These are phyloP conservation scores for Ametastegia equiseti DNA, from an alignment of 2,888 invertebrate genomes.

Conservation along the genomic window DNA sequence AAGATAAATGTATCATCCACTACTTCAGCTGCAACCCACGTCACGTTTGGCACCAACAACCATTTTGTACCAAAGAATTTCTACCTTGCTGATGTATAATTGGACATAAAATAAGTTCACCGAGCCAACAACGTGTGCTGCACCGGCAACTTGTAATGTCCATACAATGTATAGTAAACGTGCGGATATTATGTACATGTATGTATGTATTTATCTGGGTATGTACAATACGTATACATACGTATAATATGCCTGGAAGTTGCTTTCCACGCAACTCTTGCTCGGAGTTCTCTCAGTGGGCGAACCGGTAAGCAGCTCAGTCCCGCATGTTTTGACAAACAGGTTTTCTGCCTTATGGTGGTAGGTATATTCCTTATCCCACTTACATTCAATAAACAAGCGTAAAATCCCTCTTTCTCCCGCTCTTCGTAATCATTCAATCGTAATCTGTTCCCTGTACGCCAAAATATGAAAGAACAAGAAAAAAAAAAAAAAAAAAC, in stretches of 20 bases:
- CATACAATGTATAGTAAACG: neutral
- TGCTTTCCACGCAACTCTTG: constrained; percentile 35
- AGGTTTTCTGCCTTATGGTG: constrained; percentile 39
- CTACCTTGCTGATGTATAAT: neutral
- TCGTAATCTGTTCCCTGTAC: neutral
- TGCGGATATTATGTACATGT: neutral
- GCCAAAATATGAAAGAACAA: neutral
- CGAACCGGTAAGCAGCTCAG: constrained; percentile 47
- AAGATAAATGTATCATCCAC: neutral
- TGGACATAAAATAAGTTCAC: neutral
- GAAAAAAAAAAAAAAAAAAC: neutral
- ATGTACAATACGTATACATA: too few species aligned
- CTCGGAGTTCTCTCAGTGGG: constrained; percentile 11
- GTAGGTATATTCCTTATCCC: constrained; percentile 16
- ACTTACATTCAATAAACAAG: constrained; percentile 30
- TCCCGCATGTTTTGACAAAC: constrained; percentile 47
- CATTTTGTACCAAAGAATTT: neutral
- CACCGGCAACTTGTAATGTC: neutral
- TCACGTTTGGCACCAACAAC: too few species aligned
- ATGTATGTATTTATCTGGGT: too few species aligned
- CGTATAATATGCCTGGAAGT: neutral
- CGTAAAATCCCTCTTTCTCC: constrained; percentile 1
- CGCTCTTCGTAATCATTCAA: neutral
- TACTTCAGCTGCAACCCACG: neutral
- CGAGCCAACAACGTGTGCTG: neutral